Evolutionary conservation across 2,888 invertebrate species (phyloP), one percentile per base, ranked within the genome.

Genomic region (Endotricha flammealis): DNA sequence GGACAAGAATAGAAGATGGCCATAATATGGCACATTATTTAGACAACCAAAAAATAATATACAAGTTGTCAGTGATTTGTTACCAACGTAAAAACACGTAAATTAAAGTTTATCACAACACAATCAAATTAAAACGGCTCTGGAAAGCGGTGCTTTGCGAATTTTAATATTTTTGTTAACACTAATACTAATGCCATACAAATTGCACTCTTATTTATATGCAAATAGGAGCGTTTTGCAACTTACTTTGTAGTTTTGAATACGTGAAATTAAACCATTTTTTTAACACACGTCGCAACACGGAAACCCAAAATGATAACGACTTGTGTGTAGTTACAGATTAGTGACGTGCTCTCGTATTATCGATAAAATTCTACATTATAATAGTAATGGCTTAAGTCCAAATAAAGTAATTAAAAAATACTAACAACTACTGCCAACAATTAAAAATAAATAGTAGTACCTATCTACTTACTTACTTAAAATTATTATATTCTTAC

Each of bases 241-340:
- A 14, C 29, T 24, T 23, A 24, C 14, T 23, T 29, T 16, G 5
- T 10, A 23, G n/a, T 29, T 23, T 29, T 16, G 12, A 36, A 23
- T 12, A 29, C 35, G 12, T n/a, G 34, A 38, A 36, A 29, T 39
- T 39, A 42, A 33, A n/a, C n/a, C 35, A 31, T 28, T 31, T 41
- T 48, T 55, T 60, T 55, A 43, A 42, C 39, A 43, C 49, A 46
- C 48, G 50, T 50, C 53, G 57, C 63, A 61, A 56, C 53, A 63
- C 65, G 65, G 62, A 75, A 67, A 70, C 58, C 45, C 41, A 56
- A 59, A 71, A 68, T 58, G 64, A 67, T 67, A 70, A 67, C 55
- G 58, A 54, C 53, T 29, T 33, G 14, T 51, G 39, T 40, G 41
- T 56, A 44, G 42, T 45, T 49, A 48, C 32, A 41, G 20, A 42